Conservation (phyloP, 2,797 vertebrate genomes). For the Acestrorhynchus altus region DNA sequence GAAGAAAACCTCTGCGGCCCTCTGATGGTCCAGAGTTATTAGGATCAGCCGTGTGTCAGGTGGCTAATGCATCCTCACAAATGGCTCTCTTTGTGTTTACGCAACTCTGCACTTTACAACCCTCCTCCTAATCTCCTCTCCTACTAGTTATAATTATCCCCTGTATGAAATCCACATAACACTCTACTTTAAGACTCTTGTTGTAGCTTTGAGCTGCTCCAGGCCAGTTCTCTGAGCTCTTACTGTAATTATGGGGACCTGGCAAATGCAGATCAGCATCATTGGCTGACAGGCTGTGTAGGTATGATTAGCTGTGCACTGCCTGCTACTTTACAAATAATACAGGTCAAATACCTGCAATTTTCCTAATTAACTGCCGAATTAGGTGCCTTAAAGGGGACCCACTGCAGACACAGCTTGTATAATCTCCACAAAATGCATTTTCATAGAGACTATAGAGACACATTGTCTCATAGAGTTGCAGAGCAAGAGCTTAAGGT, state of each 20-base stretch:
- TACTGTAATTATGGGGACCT: not conserved
- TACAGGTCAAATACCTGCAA: too few relatives aligned
- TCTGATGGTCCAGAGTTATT: conserved; percentile 24
- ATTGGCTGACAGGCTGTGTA: not conserved
- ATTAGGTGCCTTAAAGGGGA: too few relatives aligned
- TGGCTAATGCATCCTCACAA: conserved; percentile 13
- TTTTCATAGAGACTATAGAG: too few relatives aligned
- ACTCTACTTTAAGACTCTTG: not conserved
- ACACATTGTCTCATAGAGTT: too few relatives aligned
- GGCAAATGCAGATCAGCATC: not conserved
- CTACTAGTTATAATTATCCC: not conserved
- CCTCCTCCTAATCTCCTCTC: conserved; percentile 8
- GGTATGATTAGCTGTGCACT: not conserved
- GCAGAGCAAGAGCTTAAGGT: too few relatives aligned
- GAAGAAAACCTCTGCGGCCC: conserved; percentile 10
- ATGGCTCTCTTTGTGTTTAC: conserved; percentile 16
- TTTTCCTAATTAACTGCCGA: too few relatives aligned
- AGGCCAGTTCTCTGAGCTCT: not conserved
- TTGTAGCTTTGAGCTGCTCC: not conserved
- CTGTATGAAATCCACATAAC: not conserved
- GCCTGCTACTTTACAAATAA: not conserved
- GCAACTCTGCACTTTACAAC: conserved; percentile 5
- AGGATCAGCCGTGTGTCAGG: conserved; percentile 13
- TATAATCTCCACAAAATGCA: too few relatives aligned
- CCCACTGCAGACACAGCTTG: too few relatives aligned